Conservation (phyloP, 2,113 vertebrate genomes). For the Enhydra lutris region DNA sequence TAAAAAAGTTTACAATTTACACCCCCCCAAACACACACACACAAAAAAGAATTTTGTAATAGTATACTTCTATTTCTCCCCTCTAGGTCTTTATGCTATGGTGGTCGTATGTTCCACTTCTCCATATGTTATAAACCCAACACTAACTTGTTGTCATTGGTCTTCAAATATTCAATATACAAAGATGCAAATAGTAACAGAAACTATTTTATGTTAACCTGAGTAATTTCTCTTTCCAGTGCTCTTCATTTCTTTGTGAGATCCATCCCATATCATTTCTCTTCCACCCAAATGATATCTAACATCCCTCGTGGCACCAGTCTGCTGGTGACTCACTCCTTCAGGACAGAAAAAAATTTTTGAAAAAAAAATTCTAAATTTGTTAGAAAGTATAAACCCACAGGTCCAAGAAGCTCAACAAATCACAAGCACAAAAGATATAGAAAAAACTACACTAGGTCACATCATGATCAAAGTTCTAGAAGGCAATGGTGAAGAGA, state of each 20-base stretch:
- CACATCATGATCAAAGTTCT: not conserved
- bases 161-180: not conserved
- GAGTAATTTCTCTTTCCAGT: not conserved
- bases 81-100: not conserved
- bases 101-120: not conserved
- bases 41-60: not conserved
- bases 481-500: not conserved
- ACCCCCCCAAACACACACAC: not conserved
- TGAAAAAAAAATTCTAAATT: not conserved
- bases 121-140: not conserved
- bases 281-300: not conserved
- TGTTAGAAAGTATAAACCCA: not conserved
- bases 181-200: not conserved
- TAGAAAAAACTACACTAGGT: not conserved
- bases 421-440: not conserved
- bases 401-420: not conserved
- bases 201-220: not conserved
- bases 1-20: not conserved
- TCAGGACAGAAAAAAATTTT: not conserved
- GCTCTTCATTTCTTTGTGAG: not conserved
- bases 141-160: not conserved
- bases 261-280: not conserved
- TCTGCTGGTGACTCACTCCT: not conserved
- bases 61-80: not conserved
- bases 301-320: not conserved